These are phyloP conservation scores for Ectemnius continuus DNA, from an alignment of 2,888 invertebrate species.

Conservation along the genomic window DNA sequence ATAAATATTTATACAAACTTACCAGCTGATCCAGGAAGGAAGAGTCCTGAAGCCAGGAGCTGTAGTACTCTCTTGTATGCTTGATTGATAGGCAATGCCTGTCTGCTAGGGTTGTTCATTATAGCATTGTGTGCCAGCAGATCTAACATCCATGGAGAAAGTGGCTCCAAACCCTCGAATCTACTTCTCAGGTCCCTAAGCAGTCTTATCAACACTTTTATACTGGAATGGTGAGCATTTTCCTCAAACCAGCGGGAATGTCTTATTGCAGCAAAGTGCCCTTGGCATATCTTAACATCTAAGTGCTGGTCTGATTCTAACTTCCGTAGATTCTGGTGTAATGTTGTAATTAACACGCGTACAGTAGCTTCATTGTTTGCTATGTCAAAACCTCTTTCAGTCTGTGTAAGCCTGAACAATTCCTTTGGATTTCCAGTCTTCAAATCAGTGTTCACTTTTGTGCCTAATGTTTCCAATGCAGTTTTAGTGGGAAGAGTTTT, in stretches of 20 bases:
- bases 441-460: conserved; percentile 92
- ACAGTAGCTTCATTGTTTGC: conserved; percentile 91
- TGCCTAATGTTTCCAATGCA: conserved; percentile 94
- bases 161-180: conserved; percentile 92
- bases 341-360: conserved; percentile 93
- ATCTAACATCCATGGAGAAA: conserved; percentile 98
- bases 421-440: conserved; percentile 85
- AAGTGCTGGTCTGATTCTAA: conserved; percentile 91
- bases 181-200: conserved; percentile 94
- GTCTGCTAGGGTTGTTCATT: conserved; percentile 96
- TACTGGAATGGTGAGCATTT: conserved; percentile 97
- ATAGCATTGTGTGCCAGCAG: conserved; percentile 96
- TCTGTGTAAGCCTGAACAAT: conserved; percentile 80
- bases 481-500: conserved; percentile 98
- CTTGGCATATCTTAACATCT: conserved; percentile 81
- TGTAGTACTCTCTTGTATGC: conserved; percentile 93
- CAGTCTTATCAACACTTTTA: conserved; percentile 95
- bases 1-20: conserved; percentile 22
- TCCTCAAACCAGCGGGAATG: conserved; percentile 99
- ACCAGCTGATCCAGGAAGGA: conserved; percentile 95
- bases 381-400: conserved; percentile 92
- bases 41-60: conserved; percentile 94
- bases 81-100: conserved; percentile 93
- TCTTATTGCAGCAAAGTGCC: conserved; percentile 94
- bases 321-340: conserved; percentile 95